A percentile compares a stretch with the other conserved stretches of the same genome.
phyloP scores from a whole-genome alignment of 2,797 vertebrate species.

The Cossypha dichroa region DNA sequence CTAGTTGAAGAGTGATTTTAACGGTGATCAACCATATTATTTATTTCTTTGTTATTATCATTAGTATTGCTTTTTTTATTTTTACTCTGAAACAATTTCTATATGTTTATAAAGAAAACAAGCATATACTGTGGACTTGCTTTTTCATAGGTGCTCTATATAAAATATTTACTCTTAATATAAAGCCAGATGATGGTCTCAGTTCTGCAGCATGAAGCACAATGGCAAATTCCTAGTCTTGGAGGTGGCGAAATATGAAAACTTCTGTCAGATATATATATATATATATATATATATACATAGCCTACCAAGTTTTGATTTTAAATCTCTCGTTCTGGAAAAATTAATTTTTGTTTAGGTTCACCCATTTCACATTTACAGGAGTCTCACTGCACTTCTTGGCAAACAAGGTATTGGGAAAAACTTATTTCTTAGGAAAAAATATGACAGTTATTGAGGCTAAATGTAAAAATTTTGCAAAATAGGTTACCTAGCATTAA shows the following conservation, averaged over 20 bases:
- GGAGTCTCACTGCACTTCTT: not conserved
- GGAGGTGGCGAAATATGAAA: not conserved
- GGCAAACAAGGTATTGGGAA: not conserved
- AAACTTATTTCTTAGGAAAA: not conserved
- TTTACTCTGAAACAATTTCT: not conserved
- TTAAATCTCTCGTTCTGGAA: not conserved
- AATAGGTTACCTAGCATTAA: not conserved
- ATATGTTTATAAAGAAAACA: not conserved
- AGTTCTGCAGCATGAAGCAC: not conserved
- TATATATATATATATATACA: not conserved
- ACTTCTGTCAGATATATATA: not conserved
- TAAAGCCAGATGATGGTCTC: not conserved
- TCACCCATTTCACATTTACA: not conserved
- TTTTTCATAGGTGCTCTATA: not conserved
- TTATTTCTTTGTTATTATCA: not conserved
- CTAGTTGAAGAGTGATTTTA: not conserved
- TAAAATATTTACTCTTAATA: not conserved
- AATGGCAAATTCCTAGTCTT: not conserved
- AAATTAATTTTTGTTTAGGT: not conserved
- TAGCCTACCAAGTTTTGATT: not conserved
- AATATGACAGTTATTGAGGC: not conserved
- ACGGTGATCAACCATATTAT: not conserved
- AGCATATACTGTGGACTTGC: rapidly evolving
- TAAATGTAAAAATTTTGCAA: not conserved
- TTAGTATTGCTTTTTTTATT: not conserved